Evolutionary conservation across 2,888 invertebrate genomes (phyloP).

Genomic region (Malthinus seriepunctatus): DNA sequence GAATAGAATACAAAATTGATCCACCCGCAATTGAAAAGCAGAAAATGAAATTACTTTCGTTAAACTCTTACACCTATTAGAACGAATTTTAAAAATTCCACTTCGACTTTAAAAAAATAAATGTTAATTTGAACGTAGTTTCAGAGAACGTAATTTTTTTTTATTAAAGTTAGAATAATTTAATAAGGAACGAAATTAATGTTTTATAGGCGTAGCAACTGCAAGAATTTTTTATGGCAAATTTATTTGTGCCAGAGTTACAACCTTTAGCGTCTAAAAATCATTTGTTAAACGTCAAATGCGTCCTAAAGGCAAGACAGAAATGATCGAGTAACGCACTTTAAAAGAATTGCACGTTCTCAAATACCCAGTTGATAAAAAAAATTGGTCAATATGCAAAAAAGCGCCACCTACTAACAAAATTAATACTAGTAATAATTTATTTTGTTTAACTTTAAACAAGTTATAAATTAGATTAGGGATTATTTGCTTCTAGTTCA

Average conservation of each 20-base stretch:
- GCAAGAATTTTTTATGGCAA: conserved; percentile 2
- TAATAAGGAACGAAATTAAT: not conserved
- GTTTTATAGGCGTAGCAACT: not conserved
- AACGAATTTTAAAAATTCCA: too few species aligned
- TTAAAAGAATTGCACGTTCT: not conserved
- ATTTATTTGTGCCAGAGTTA: conserved; percentile 1
- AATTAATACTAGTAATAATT: not conserved
- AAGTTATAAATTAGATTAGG: too few species aligned
- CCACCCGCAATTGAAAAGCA: too few species aligned
- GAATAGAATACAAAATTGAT: too few species aligned
- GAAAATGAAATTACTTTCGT: too few species aligned
- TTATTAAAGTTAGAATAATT: not conserved
- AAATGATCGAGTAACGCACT: not conserved
- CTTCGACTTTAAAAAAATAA: too few species aligned
- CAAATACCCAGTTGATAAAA: not conserved
- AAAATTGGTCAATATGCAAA: not conserved
- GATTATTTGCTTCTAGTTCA: too few species aligned
- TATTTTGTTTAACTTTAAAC: too few species aligned
- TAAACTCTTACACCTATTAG: too few species aligned
- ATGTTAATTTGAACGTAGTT: too few species aligned
- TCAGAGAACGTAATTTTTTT: not conserved
- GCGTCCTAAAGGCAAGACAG: not conserved
- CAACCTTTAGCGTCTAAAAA: conserved; percentile 4
- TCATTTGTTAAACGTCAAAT: conserved; percentile 5
- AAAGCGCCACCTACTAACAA: not conserved